These are phyloP conservation scores for Lacanobia oleracea DNA, from an alignment of 2,888 invertebrate species.

Conservation along the genomic window DNA sequence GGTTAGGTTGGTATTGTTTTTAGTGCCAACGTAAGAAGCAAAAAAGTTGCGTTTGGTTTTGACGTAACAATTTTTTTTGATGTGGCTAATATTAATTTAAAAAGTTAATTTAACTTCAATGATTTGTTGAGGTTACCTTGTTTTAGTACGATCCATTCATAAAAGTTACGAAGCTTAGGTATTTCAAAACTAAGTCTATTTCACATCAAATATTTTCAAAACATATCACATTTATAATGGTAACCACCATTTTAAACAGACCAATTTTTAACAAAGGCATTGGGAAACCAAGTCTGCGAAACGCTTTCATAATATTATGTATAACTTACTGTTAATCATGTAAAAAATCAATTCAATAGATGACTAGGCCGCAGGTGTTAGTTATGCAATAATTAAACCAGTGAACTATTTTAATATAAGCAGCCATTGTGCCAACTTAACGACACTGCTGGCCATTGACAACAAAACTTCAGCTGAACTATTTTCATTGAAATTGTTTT, in stretches of 20 bases:
- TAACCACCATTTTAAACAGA: conserved; percentile 55
- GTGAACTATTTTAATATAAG: conserved; percentile 83
- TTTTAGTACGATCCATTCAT: conserved; percentile 5
- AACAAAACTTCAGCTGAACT: conserved; percentile 75
- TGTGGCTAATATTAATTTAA: background rate
- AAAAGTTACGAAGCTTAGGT: conserved; percentile 44
- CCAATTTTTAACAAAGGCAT: conserved; percentile 67
- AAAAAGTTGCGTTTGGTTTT: conserved; percentile 16
- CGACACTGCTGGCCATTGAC: conserved; percentile 69
- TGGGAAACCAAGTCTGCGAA: conserved; percentile 60
- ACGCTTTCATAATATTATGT: conserved; percentile 67
- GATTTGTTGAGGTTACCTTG: background rate
- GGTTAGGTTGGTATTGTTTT: conserved; percentile 15
- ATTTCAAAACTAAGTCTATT: conserved; percentile 43
- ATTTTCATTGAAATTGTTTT: conserved; percentile 85
- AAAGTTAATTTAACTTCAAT: too few species aligned
- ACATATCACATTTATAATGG: conserved; percentile 53
- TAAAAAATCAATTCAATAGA: conserved; percentile 67
- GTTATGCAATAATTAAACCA: conserved; percentile 73
- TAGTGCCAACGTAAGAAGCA: background rate
- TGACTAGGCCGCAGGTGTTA: conserved; percentile 75
- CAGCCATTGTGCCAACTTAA: conserved; percentile 75
- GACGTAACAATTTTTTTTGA: background rate
- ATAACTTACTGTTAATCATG: conserved; percentile 65
- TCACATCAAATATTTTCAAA: conserved; percentile 59